Evolutionary conservation across 2,888 invertebrate species (phyloP).

Genomic region (Dynastes hyllus): DNA sequence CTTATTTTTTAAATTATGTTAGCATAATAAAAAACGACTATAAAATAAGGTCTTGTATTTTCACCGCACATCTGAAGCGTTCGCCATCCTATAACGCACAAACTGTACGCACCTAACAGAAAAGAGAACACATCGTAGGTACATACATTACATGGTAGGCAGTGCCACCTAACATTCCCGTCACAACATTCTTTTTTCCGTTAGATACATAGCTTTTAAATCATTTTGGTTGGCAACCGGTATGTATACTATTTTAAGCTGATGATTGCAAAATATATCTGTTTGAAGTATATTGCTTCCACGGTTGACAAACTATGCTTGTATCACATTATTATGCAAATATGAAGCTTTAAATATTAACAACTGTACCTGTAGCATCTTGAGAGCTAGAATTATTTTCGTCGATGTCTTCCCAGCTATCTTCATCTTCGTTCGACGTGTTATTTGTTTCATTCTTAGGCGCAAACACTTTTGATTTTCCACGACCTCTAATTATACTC

Average conservation of each 20-base stretch:
- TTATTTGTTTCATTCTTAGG: slow-evolving; percentile 10
- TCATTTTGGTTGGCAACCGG: no score
- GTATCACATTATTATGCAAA: background rate
- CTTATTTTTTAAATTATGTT: no score
- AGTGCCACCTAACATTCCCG: no score
- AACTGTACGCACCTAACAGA: no score
- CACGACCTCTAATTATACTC: slow-evolving; percentile 20
- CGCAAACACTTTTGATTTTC: slow-evolving; percentile 1
- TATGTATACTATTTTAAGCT: background rate
- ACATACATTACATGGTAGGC: no score
- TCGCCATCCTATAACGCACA: no score
- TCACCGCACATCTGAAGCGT: no score
- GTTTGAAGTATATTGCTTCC: background rate
- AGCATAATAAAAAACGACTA: no score
- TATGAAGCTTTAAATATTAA: background rate
- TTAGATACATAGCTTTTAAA: no score
- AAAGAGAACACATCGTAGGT: no score
- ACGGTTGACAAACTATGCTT: background rate
- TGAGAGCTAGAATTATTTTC: slow-evolving; percentile 4
- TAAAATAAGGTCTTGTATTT: no score
- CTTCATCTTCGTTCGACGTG: background rate
- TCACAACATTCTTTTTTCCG: no score
- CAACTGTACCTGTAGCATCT: slow-evolving; percentile 28
- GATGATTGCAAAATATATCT: background rate
- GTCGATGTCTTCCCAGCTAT: slow-evolving; percentile 10